Evolutionary conservation across 30 jellyfish, hydroid and myxozoan species (phyloP).

Genomic region (Nemopilema nomurai): DNA sequence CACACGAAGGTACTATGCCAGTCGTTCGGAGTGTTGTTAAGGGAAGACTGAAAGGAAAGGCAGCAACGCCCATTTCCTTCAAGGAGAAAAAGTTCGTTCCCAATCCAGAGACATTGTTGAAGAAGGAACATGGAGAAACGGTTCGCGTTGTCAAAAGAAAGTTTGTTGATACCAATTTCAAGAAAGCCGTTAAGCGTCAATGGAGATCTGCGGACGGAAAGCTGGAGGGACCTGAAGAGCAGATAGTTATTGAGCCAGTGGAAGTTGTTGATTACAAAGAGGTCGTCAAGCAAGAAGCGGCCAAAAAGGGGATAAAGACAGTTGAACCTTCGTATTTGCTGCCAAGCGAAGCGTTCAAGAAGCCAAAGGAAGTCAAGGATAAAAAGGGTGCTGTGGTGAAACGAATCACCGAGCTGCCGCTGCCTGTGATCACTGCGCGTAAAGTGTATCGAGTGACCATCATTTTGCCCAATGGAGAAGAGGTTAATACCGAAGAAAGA

Average conservation of each 20-base stretch:
- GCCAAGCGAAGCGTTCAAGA: constrained; percentile 31
- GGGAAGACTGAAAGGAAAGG: constrained; percentile 1
- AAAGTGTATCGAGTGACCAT: constrained; percentile 65
- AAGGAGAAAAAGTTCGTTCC: constrained; percentile 4
- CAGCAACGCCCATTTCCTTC: constrained; percentile 27
- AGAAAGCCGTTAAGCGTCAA: constrained; percentile 29
- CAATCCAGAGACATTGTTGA: constrained; percentile 19
- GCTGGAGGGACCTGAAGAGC: constrained; percentile 68
- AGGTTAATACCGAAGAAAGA: constrained; percentile 28
- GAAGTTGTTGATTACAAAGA: constrained; percentile 64
- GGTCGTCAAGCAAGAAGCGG: constrained; percentile 45
- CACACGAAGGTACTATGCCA: constrained; percentile 8
- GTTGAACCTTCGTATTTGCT: constrained; percentile 31
- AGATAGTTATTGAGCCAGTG: constrained; percentile 70
- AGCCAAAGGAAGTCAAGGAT: constrained; percentile 74
- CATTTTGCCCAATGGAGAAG: constrained; percentile 55
- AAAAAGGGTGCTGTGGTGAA: constrained; percentile 59
- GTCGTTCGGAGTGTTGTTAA: constrained; percentile 11
- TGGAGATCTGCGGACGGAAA: constrained; percentile 56
- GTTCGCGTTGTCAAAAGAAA: constrained; percentile 50
- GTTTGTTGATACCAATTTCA: neutral
- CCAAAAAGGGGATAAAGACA: constrained; percentile 24
- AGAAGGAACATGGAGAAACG: constrained; percentile 44
- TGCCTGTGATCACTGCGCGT: constrained; percentile 82
- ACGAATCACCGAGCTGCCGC: constrained; percentile 42